Evolutionary conservation across 2,113 vertebrate genomes (phyloP), one percentile per base, ranked within the genome.

Genomic region (Lanius collurio): DNA sequence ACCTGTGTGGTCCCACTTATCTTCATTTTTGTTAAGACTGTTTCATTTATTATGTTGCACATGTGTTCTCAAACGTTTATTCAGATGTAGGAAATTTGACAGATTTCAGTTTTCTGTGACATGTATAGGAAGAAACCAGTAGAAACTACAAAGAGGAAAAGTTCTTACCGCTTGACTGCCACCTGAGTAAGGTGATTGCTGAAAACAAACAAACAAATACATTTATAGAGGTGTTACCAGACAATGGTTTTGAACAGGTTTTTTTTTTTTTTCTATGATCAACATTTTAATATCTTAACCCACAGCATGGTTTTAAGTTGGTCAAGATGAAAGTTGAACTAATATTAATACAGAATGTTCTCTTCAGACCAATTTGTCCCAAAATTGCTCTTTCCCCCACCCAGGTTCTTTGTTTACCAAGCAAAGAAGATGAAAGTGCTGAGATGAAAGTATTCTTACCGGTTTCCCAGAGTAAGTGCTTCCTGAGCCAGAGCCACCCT

Each of bases 101-200:
- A 65, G 30, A 44, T 49, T 76, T 23, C 35, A 21, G 5, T 60
- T 87, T 88, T 60, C 69, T 85, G 15, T 23, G 21, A 18, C 21
- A 52, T 6, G 9, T 57, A 20, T 18, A 56, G 35, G 56, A 74
- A 81, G 67, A 78, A 76, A 76, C 21, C 15, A 49, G n/a, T 49
- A 90, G 85, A 82, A 90, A 69, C 9, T 37, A 49, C 24, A 42
- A 53, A 39, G 37, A 89, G 28, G 31, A 70, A 52, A 62, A 64
- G 20, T 79, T 42, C 95, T 96, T 95, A 97, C 96, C 90, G 71
- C 83, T 94, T 91, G 90, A 75, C 92, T 89, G 78, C 90, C 87
- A 1, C 94, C 96, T 11, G 91, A 44, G 27, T 76, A 92, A 82
- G 87, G 60, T 9, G 93, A 89, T 67, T 87, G 87, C 95, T 97